phyloP scores from a whole-genome alignment of 1,140 invertebrate species.

The Meloidogyne hapla region DNA sequence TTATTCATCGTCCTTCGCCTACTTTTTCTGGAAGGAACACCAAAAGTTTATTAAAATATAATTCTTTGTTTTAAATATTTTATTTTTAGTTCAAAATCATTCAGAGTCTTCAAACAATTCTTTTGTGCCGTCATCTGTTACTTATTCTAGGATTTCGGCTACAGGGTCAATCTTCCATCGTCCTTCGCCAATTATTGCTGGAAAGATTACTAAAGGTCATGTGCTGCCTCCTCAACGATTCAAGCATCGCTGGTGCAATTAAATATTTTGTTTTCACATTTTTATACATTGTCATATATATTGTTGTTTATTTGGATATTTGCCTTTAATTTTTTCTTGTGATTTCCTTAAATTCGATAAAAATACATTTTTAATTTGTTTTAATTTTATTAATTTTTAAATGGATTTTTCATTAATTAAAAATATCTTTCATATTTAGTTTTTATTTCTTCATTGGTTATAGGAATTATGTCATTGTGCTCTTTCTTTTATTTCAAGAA shows the following conservation, averaged over 20 bases:
- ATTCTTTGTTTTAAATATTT: not conserved
- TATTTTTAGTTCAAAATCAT: not conserved
- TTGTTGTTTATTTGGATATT: slow-evolving; percentile 9
- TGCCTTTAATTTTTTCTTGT: not conserved
- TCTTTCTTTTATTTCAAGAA: slow-evolving; percentile 28
- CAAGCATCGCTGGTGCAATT: not conserved
- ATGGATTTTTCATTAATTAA: not conserved
- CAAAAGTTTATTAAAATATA: not conserved
- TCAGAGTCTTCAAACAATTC: not conserved
- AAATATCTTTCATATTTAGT: not conserved
- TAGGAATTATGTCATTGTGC: slow-evolving; percentile 5
- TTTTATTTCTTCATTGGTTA: not conserved
- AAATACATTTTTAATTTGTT: not conserved
- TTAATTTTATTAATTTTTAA: not conserved
- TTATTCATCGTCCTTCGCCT: too few relatives aligned
- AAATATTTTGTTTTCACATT: not conserved
- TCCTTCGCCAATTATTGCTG: not conserved
- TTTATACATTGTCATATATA: slow-evolving; percentile 1
- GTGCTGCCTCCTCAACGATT: not conserved
- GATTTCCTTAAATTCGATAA: not conserved
- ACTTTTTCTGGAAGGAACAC: too few relatives aligned
- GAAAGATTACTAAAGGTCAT: not conserved
- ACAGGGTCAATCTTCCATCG: not conserved
- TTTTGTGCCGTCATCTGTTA: not conserved
- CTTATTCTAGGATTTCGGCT: not conserved